Evolutionary conservation across 1,140 invertebrate species (phyloP), one percentile per base, ranked within the genome.

Genomic region (Stegodyphus mimosarum): DNA sequence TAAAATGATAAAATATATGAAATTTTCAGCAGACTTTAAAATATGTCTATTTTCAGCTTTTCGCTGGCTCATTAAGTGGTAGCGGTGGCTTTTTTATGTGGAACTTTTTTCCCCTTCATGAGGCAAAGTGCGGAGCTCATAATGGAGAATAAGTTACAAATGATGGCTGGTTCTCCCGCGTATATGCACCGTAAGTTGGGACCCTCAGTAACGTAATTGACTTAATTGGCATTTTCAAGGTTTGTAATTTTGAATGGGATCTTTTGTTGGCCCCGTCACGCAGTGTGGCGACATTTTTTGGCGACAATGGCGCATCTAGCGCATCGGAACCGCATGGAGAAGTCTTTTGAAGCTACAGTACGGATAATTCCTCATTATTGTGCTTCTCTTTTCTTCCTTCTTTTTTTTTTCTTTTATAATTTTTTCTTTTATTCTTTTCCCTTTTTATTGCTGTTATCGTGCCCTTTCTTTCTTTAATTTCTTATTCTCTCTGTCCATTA

Each of bases 221-320:
- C 78, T 81, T 81, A 81, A 81, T 81, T 81, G 78, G 78, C 78
- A 67, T 81, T 81, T 81, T 81, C 78, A 81, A 72, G 78, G 78
- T 81, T 81, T 72, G 64, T 81, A 79, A 79, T 69, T 79, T 79
- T 79, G 77, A 79, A 79, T 79, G 17, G 78, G 13, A 7, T 50
- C 78, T 49, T 50, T 81, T 81, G 78, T 81, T 81, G 69, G 67
- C 50, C 51, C 70, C 78, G 78, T 81, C 78, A 81, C 78, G 78
- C 52, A 55, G 52, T 18, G 69, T 81, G 78, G 78, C 78, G 78
- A 81, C 78, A 81, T 81, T 71, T 71, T 71, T 81, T 81, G 78
- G 78, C 69, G 78, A 81, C 78, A 81, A 81, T 81, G 69, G 78
- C 52, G 78, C 77, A 70, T 69, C 77, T 70, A 79, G 64, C 77